Evolutionary conservation across 2,888 invertebrate genomes (phyloP).

Genomic region (Nephrotoma guestfalica): DNA sequence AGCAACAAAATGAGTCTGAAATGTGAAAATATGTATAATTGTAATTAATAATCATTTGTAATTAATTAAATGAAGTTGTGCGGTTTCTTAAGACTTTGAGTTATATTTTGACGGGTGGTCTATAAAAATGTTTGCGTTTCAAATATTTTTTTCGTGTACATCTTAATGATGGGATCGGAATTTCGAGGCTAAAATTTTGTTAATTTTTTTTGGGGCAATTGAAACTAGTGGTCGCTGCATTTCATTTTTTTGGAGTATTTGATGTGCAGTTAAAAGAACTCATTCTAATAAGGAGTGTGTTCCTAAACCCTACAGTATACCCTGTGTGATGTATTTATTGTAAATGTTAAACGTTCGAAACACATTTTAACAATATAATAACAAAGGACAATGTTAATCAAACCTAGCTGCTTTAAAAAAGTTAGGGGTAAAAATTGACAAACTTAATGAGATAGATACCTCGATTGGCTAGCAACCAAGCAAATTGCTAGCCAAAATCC

Average conservation of each 20-base stretch:
- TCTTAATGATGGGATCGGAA: not conserved
- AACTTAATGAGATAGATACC: no score
- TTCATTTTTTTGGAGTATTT: not conserved
- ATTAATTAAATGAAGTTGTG: not conserved
- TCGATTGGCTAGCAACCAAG: no score
- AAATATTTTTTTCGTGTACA: not conserved
- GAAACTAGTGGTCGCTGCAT: not conserved
- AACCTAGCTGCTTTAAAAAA: no score
- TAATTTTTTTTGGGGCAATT: not conserved
- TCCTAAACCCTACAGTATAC: no score
- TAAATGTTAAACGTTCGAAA: no score
- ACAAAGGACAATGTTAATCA: no score
- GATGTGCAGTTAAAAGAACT: no score
- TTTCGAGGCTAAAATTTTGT: not conserved
- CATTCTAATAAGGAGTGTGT: no score
- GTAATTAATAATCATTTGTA: not conserved
- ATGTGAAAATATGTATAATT: not conserved
- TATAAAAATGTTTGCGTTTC: not conserved
- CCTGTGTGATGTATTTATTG: no score
- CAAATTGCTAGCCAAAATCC: no score
- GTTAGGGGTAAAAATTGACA: no score
- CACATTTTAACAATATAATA: no score
- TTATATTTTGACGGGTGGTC: not conserved
- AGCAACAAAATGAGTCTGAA: not conserved
- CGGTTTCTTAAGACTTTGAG: not conserved